phyloP scores from a whole-genome alignment of 2,888 invertebrate species.

The Cybosia mesomella region DNA sequence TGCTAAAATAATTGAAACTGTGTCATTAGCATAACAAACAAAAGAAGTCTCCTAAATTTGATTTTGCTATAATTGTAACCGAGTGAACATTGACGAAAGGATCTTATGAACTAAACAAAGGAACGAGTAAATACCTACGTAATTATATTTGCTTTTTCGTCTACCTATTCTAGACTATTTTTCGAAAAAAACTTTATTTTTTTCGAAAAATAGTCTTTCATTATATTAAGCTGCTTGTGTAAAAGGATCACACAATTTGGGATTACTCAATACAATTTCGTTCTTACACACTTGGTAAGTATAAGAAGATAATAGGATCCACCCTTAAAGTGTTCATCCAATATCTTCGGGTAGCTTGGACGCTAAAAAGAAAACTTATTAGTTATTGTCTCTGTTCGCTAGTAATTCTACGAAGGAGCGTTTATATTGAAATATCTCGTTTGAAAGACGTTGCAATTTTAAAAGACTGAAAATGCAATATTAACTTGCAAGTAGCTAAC shows the following conservation, averaged over 20 bases:
- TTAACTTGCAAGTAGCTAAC: neutral
- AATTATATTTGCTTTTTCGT: constrained; percentile 7
- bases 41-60: neutral
- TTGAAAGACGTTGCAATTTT: constrained; percentile 10
- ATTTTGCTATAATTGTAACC: neutral
- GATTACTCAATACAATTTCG: constrained; percentile 48
- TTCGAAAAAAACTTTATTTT: too few species aligned
- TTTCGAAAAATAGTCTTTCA: constrained; percentile 13
- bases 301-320: constrained; percentile 37
- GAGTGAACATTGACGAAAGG: neutral
- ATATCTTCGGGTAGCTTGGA: constrained; percentile 32
- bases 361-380: constrained; percentile 44
- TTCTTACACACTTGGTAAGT: constrained; percentile 39
- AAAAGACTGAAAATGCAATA: constrained; percentile 4
- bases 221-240: constrained; percentile 24
- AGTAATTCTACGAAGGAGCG: constrained; percentile 27
- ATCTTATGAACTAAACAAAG: constrained; percentile 2
- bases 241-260: constrained; percentile 32
- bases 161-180: too few species aligned
- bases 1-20: neutral
- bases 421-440: constrained; percentile 31
- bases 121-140: neutral
- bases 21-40: neutral
- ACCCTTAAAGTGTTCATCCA: constrained; percentile 39
- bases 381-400: constrained; percentile 40